Evolutionary conservation across 2,888 invertebrate species (phyloP).

Genomic region (Noctua janthina): DNA sequence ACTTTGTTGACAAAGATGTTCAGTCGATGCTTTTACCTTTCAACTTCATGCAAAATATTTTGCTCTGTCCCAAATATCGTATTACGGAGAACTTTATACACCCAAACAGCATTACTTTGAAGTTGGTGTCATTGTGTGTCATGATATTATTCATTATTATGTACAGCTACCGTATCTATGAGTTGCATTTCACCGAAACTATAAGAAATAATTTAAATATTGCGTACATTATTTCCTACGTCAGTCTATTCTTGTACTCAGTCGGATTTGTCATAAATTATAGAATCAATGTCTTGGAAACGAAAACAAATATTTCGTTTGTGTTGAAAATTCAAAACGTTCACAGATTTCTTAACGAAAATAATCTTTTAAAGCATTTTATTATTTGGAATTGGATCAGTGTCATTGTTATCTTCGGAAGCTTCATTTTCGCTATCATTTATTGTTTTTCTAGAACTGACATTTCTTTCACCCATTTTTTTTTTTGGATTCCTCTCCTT

Average conservation of each 20-base stretch:
- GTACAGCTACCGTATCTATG: neutral
- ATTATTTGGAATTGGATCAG: conserved; percentile 23
- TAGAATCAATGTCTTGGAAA: neutral
- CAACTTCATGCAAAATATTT: conserved; percentile 39
- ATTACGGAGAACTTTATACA: conserved; percentile 18
- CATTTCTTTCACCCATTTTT: neutral
- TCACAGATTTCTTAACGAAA: conserved; percentile 23
- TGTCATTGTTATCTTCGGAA: neutral
- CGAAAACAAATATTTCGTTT: conserved; percentile 1
- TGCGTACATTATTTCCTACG: neutral
- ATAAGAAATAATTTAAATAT: neutral
- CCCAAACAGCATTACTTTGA: neutral
- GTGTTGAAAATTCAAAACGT: conserved; percentile 25
- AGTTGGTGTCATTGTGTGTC: conserved; percentile 1
- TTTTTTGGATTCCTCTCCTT: neutral
- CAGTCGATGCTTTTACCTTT: conserved; percentile 34
- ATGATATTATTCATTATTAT: neutral
- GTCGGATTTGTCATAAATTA: conserved; percentile 26
- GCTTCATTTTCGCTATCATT: neutral
- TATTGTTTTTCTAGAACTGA: neutral
- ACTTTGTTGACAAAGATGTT: conserved; percentile 35
- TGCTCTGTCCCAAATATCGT: conserved; percentile 11
- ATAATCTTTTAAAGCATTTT: neutral
- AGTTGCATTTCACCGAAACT: neutral
- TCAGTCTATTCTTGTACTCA: neutral